phyloP scores from a whole-genome alignment of 1,140 invertebrate genomes.

The Propsilocerus akamusi region DNA sequence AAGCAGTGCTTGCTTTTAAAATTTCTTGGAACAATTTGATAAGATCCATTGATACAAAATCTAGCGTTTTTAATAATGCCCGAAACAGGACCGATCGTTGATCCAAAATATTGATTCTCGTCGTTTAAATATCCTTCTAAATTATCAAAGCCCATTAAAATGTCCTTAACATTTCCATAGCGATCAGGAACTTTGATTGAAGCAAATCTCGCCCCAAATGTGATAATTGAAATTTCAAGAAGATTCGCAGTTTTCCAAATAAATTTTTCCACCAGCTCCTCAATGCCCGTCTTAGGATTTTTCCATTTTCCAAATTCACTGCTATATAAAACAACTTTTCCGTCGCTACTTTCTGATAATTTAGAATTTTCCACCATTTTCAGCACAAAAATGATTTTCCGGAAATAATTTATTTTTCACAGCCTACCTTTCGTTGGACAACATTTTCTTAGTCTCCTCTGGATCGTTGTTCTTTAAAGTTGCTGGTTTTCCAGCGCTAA shows the following conservation, averaged over 20 bases:
- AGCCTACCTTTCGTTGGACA: not conserved
- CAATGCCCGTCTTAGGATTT: not conserved
- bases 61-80: not conserved
- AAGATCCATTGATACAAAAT: not conserved
- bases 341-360: not conserved
- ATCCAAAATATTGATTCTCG: not conserved
- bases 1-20: not conserved
- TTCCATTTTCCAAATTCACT: not conserved
- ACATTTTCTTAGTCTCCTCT: not conserved
- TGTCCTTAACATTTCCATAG: not conserved
- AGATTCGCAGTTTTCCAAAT: not conserved
- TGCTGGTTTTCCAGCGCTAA: constrained; percentile 7
- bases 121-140: not conserved
- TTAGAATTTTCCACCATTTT: constrained; percentile 7
- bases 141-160: not conserved
- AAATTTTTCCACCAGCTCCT: not conserved
- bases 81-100: not conserved
- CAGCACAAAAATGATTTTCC: not conserved
- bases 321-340: not conserved
- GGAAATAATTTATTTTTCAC: not conserved
- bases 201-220: not conserved
- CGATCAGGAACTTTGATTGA: not conserved
- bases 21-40: not conserved
- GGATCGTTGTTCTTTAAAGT: constrained; percentile 7
- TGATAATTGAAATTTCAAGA: not conserved